Evolutionary conservation across 2,113 vertebrate genomes (phyloP).

Genomic region (Casuarius casuarius): DNA sequence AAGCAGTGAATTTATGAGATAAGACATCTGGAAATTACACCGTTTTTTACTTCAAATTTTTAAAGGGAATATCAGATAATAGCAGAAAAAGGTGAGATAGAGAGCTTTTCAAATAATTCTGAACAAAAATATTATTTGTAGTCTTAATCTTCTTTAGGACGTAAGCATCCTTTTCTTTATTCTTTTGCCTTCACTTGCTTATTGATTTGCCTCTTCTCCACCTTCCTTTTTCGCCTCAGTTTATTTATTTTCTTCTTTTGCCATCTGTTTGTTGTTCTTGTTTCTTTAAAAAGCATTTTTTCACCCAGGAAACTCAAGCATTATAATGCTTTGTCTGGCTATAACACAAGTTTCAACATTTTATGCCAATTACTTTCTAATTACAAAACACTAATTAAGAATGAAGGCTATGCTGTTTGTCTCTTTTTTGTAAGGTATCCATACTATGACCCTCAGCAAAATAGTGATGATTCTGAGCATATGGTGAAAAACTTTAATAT

Average conservation of each 20-base stretch:
- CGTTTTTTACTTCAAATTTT: background rate
- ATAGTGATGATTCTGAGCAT: background rate
- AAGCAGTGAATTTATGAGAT: background rate
- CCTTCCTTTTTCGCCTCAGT: background rate
- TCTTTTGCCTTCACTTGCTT: background rate
- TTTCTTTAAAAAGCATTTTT: background rate
- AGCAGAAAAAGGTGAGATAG: background rate
- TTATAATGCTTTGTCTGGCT: background rate
- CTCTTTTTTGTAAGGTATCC: background rate
- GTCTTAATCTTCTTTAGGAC: background rate
- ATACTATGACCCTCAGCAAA: background rate
- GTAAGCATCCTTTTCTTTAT: background rate
- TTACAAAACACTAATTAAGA: background rate
- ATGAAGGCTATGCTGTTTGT: background rate
- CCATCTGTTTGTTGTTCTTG: background rate
- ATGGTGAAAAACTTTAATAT: conserved; percentile 10
- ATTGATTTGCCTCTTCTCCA: background rate
- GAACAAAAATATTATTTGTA: background rate
- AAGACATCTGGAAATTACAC: background rate
- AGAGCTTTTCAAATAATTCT: background rate
- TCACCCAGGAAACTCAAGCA: background rate
- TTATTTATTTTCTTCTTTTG: background rate
- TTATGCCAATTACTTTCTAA: background rate
- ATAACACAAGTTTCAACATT: background rate
- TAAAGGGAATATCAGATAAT: background rate